Evolutionary conservation across 2,888 invertebrate species (phyloP).

Genomic region (Lymantria monacha): DNA sequence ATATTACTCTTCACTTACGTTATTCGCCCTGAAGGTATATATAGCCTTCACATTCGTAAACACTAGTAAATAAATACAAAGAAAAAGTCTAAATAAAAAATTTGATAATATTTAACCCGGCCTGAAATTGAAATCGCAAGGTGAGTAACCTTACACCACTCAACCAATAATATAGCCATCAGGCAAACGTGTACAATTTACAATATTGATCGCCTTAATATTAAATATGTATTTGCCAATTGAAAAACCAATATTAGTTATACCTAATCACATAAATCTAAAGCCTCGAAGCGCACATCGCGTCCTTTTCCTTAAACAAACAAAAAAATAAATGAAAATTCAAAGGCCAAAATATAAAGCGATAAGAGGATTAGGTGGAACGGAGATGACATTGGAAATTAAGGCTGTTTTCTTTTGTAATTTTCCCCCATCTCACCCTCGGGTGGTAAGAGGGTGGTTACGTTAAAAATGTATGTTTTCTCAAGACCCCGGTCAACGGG

Average conservation of each 20-base stretch:
- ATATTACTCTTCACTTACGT: too few relatives aligned
- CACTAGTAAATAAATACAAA: too few relatives aligned
- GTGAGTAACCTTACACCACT: too few relatives aligned
- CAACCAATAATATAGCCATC: too few relatives aligned
- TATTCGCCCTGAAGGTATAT: too few relatives aligned
- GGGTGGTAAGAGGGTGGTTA: slow-evolving; percentile 43
- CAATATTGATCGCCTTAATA: too few relatives aligned
- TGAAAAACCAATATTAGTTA: not conserved
- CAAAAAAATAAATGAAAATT: slow-evolving; percentile 81
- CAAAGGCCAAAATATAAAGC: slow-evolving; percentile 80
- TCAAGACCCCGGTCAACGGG: slow-evolving; percentile 49
- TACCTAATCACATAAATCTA: not conserved
- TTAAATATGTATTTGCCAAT: too few relatives aligned
- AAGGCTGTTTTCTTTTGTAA: slow-evolving; percentile 82
- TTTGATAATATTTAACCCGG: too few relatives aligned
- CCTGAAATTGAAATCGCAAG: too few relatives aligned
- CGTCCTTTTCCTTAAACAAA: slow-evolving; percentile 75
- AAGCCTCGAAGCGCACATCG: slow-evolving; percentile 32
- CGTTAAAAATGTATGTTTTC: slow-evolving; percentile 79
- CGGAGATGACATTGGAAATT: slow-evolving; percentile 83
- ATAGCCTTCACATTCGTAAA: too few relatives aligned
- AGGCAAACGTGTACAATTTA: too few relatives aligned
- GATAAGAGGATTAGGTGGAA: slow-evolving; percentile 81
- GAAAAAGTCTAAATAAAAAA: too few relatives aligned
- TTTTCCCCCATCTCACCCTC: slow-evolving; percentile 75